Evolutionary conservation across 1,140 invertebrate species (phyloP).

Genomic region (Drosophila nikananu): DNA sequence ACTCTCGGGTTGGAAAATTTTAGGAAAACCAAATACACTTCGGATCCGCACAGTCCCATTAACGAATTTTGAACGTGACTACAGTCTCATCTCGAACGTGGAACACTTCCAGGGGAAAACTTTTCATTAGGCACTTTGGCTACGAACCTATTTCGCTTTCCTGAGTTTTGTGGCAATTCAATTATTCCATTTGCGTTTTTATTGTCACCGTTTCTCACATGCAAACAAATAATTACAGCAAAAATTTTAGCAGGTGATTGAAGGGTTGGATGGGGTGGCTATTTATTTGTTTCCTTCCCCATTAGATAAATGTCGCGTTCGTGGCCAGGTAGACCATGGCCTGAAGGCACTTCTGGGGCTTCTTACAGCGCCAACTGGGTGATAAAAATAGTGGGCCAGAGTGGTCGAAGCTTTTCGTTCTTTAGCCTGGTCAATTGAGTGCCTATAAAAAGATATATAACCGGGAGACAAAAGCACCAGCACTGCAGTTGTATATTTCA

Average conservation of each 20-base stretch:
- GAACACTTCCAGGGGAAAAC: not conserved
- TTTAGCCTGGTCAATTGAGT: conserved; percentile 35
- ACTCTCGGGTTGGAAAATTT: conserved; percentile 54
- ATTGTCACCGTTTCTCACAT: conserved; percentile 52
- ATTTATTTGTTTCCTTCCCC: conserved; percentile 5
- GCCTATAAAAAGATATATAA: conserved; percentile 33
- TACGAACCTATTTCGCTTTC: conserved; percentile 13
- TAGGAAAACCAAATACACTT: conserved; percentile 8
- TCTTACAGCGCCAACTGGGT: conserved; percentile 26
- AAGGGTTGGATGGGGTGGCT: conserved; percentile 33
- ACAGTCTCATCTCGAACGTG: not conserved
- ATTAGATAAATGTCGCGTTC: conserved; percentile 37
- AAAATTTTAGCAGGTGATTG: conserved; percentile 46
- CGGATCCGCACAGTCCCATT: conserved; percentile 3
- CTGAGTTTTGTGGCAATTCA: conserved; percentile 52
- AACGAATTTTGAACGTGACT: conserved; percentile 23
- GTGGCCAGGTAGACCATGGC: conserved; percentile 14
- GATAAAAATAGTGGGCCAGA: conserved; percentile 30
- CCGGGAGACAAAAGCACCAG: conserved; percentile 17
- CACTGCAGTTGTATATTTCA: conserved; percentile 38
- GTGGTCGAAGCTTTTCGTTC: conserved; percentile 16
- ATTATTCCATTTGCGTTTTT: conserved; percentile 58
- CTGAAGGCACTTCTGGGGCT: conserved; percentile 57
- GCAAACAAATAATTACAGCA: conserved; percentile 74
- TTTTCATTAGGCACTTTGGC: conserved; percentile 47